Evolutionary conservation across 64 coral and sea anemone species (phyloP), one percentile per base, ranked within the genome.

Genomic region (Hydrozoanthus tunicans): DNA sequence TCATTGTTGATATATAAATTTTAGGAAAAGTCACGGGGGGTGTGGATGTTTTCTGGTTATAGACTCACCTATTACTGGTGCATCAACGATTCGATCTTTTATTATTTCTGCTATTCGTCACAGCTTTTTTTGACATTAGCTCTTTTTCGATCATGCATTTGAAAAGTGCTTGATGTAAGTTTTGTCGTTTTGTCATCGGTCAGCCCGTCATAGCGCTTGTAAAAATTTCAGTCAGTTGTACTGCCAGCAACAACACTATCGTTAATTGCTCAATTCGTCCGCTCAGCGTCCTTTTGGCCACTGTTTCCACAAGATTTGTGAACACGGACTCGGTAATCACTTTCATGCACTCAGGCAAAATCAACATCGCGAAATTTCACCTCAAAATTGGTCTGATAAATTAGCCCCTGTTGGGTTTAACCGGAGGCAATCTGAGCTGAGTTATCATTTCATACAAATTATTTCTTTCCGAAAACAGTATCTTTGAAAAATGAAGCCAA

Each of bases 221-320:
- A 52, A 24, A 86, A 86, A 24, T 86, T 86, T 65, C 65, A 71
- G 69, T 86, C 83, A 70, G 71, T 86, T 55, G 83, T 71, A 56
- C 9, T 17, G 8, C 79, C 79, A 81, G 55, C 79, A 13, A 81
- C 79, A 9, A 60, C 23, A 15, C 79, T 81, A 72, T 86, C 83
- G 54, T 65, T 65, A 20, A 86, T 86, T 66, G 81, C 77, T 5
- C 1, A 78, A 10, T 78, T 9, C 3, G 8, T 61, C 9, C 51
- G 43, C 11, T 20, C 66, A 12, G 11, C 66, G 6, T 15, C 3
- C 17, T 70, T 70, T 12, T 70, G 15, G 6, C 17, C 23, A n/a
- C 66, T 15, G 10, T 61, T 13, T 64, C 62, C 62, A 7, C 7
- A 13, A 64, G 62, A 64, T 13, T 13, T 7, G 14, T 64, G 62